Evolutionary conservation across 2,888 invertebrate species (phyloP).

Genomic region (Synanthedon tipuliformis): DNA sequence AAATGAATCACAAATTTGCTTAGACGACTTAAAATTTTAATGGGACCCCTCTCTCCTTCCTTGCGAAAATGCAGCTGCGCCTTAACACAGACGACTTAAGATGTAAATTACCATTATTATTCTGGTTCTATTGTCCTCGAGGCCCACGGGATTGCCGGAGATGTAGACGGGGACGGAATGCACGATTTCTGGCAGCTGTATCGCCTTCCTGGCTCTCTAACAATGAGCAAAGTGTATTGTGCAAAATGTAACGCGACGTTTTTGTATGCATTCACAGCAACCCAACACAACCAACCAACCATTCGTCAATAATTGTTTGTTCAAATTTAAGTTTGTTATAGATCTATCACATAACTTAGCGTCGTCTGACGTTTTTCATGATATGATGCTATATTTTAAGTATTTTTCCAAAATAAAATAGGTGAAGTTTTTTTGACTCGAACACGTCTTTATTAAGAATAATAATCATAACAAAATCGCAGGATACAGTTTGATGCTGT

Average conservation of each 20-base stretch:
- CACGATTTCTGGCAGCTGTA: constrained; percentile 66
- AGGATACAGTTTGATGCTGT: too few species aligned
- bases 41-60: background rate
- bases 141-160: constrained; percentile 30
- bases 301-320: too few species aligned
- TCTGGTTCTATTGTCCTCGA: constrained; percentile 43
- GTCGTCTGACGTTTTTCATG: too few species aligned
- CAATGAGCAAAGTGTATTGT: constrained; percentile 50
- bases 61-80: constrained; percentile 61
- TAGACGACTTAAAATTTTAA: background rate
- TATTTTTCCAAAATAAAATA: too few species aligned
- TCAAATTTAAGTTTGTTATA: too few species aligned
- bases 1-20: too few species aligned
- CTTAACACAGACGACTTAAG: constrained; percentile 62
- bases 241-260: constrained; percentile 59
- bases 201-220: constrained; percentile 58
- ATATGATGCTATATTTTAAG: too few species aligned
- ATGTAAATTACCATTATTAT: constrained; percentile 68
- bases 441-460: too few species aligned
- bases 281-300: too few species aligned
- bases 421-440: too few species aligned
- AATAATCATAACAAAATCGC: too few species aligned
- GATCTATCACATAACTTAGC: too few species aligned
- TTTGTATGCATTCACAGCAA: constrained; percentile 13
- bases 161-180: constrained; percentile 64